Conservation (phyloP, 2,888 invertebrate species). For the Allacma fusca region DNA sequence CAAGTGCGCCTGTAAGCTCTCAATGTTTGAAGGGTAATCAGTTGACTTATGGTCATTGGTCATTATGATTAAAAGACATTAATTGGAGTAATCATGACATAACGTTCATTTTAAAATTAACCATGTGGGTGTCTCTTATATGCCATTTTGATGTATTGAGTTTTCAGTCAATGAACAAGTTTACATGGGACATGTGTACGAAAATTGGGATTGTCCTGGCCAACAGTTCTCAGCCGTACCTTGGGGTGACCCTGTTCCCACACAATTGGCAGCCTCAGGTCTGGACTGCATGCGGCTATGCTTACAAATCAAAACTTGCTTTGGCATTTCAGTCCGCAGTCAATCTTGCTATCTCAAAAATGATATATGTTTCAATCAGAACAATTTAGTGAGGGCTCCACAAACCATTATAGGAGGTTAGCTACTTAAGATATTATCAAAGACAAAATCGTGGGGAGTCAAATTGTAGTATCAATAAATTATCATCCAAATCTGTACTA, state of each 20-base stretch:
- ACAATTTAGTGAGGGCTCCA: slow-evolving; percentile 43
- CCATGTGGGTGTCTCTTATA: neutral
- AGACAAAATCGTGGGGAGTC: too few relatives aligned
- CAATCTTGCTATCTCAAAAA: slow-evolving; percentile 53
- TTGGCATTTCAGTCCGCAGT: slow-evolving; percentile 49
- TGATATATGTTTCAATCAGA: slow-evolving; percentile 49
- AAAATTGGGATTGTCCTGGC: slow-evolving; percentile 54
- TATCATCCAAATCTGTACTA: too few relatives aligned
- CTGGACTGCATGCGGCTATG: slow-evolving; percentile 55
- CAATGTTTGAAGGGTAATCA: too few relatives aligned
- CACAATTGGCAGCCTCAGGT: slow-evolving; percentile 48
- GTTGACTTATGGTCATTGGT: too few relatives aligned
- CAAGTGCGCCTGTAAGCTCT: slow-evolving; percentile 51
- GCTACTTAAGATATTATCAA: slow-evolving; percentile 8
- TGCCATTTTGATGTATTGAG: neutral
- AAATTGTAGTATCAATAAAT: neutral
- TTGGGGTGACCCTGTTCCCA: slow-evolving; percentile 56
- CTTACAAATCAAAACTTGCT: slow-evolving; percentile 52
- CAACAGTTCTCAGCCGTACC: slow-evolving; percentile 49
- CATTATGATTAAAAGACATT: too few relatives aligned
- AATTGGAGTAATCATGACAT: too few relatives aligned
- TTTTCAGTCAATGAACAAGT: slow-evolving; percentile 50
- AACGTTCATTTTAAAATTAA: neutral
- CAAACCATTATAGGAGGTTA: slow-evolving; percentile 53
- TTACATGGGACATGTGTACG: slow-evolving; percentile 51